Base-by-base conservation (phyloP, 2,888 invertebrate species). In the Agrilus mali region DNA sequence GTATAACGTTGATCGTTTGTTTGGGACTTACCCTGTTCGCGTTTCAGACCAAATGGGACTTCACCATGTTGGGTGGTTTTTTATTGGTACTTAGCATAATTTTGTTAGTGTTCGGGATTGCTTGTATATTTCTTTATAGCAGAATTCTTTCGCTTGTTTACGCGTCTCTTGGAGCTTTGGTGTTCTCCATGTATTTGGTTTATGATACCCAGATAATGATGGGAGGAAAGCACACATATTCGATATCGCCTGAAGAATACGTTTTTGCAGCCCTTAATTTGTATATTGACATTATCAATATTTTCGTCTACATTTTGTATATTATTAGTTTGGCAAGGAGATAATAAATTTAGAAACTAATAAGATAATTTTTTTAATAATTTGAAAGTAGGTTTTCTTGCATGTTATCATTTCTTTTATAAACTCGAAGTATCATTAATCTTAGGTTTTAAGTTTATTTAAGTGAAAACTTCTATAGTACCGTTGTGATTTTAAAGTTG, bases 141-240 rank as follows among this genome's bases (percentile, higher is more conserved):
- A 74, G 74, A 53, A 74, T 78, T 16, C 68, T 87, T 48, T 75
- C 75, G 0, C 61, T 89, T 8, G 74, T 90, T 1, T 94, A 94
- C 65, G 83, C 90, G 0, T 83, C 83, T 0, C 58, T 87, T 10
- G 95, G 93, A 7, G 94, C 92, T 0, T 67, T 95, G 7, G 65
- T 95, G 1, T 95, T 95, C 69, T 88, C 88, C 0, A 62, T 92
- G 42, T 95, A 90, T 67, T 70, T 94, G 41, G 77, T 94, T 12
- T 90, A 89, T 63, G 94, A 94, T 68, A 93, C 92, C 0, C 93
- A 94, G 67, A 61, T 82, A 52, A 90, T 94, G 86, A 89, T 94
- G 86, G 72, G 93, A 65, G 92, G 92, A 4, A 90, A 90, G 12
- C 94, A 94, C 70, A 88, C 87, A 65, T 89, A 86, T 67, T 74